These are phyloP conservation scores for Ischnura elegans DNA, from an alignment of 2,888 invertebrate genomes.

Conservation along the genomic window DNA sequence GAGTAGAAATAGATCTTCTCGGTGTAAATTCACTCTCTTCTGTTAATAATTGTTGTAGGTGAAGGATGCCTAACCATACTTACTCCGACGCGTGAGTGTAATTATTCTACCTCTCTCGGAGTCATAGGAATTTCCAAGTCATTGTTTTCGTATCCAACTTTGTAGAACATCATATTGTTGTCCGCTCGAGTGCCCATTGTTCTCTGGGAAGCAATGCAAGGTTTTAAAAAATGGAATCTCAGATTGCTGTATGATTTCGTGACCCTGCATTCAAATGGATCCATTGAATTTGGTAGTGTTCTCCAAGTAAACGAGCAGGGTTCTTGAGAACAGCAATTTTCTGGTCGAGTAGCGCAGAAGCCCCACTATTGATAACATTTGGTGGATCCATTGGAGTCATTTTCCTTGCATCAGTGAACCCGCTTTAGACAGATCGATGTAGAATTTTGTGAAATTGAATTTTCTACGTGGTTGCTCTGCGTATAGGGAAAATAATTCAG, in stretches of 20 bases:
- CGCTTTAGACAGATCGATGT: too few species aligned
- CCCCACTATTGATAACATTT: neutral
- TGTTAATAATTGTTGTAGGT: neutral
- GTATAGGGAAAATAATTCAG: too few species aligned
- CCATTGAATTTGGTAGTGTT: neutral
- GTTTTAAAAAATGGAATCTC: neutral
- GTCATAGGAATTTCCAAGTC: neutral
- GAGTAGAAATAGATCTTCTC: too few species aligned
- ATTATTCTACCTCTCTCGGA: neutral
- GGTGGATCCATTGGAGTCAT: too few species aligned
- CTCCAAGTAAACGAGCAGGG: neutral
- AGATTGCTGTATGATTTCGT: neutral
- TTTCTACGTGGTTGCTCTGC: too few species aligned
- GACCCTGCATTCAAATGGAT: neutral
- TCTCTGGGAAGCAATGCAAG: neutral
- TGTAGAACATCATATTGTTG: neutral
- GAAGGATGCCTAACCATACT: neutral
- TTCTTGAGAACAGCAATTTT: neutral
- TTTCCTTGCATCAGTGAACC: too few species aligned
- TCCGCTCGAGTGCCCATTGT: neutral
- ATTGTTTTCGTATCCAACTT: neutral
- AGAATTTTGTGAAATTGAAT: too few species aligned
- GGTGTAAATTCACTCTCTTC: too few species aligned
- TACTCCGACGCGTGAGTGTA: neutral
- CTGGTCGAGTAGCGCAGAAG: neutral